Evolutionary conservation across 1,140 invertebrate species (phyloP), one percentile per base, ranked within the genome.

Genomic region (Teleopsis dalmanni): DNA sequence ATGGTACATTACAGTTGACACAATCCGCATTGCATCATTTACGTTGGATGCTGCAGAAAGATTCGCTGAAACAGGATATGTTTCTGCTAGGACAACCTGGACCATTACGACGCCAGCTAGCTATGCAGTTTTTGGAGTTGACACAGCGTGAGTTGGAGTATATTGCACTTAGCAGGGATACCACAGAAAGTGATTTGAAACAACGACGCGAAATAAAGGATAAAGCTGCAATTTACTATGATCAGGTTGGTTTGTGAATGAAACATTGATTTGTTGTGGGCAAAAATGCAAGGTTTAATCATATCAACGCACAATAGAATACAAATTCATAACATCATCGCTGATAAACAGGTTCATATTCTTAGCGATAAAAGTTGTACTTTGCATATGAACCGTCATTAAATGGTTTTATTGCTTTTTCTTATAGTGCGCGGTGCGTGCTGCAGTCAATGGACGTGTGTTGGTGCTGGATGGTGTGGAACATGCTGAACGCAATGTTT

Each of bases 391-490:
- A 21, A 21, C 4, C n/a, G 19, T 5, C n/a, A 19, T 19, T 19
- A 38, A 1, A 38, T 4, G 11, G 10, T n/a, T 18, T 45, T 16
- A 11, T 3, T 22, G 19, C 21, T 29, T 48, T 37, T 21, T 43
- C 10, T 50, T 48, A 19, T 57, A 88, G 84, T 88, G 88, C 73
- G 93, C 94, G 22, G 93, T 97, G 1, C 76, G 85, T 59, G 94
- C 94, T 14, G 95, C 94, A 0, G 76, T 82, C 10, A 76, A 93
- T 72, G 94, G 94, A 1, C 77, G 94, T 48, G 79, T 98, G 22
- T 76, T 98, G 10, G 76, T 98, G n/a, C 74, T 98, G 19, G 95
- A 98, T 72, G 95, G 95, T 6, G 91, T 98, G 46, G 95, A 98
- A 75, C 97, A 98, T 68, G 93, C 93, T 0, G 95, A 98, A 70